Evolutionary conservation across 2,888 invertebrate species (phyloP).

Genomic region (Osmoderma eremita): DNA sequence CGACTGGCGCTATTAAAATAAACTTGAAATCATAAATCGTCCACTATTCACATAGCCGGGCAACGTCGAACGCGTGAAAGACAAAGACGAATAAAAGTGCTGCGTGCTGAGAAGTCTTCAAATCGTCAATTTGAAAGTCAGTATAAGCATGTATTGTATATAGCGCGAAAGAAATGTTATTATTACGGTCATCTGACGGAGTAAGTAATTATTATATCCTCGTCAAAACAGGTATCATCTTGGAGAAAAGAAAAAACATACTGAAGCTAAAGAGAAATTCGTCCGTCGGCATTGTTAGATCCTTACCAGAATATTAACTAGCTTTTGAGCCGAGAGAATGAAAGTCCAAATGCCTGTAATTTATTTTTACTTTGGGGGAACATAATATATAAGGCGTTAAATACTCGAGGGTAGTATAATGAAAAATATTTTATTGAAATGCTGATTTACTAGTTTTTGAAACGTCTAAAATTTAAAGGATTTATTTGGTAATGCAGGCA

Average conservation of each 20-base stretch:
- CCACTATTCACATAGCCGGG: constrained; percentile 9
- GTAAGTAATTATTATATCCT: constrained; percentile 19
- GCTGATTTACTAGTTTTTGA: no score
- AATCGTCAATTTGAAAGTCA: constrained; percentile 7
- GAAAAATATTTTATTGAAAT: no score
- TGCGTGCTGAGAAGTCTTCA: constrained; percentile 20
- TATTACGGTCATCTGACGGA: constrained; percentile 5
- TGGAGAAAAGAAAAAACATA: background rate
- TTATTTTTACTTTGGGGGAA: no score
- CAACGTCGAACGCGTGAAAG: background rate
- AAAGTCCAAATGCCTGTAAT: constrained; percentile 1
- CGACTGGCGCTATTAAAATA: constrained; percentile 11
- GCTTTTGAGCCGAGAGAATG: background rate
- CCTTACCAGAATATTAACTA: background rate
- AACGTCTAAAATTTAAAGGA: no score
- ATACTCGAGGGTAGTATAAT: no score
- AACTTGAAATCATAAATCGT: constrained; percentile 22
- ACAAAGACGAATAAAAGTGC: background rate
- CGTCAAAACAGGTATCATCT: constrained; percentile 7
- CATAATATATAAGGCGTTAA: no score
- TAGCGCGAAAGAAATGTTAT: constrained; percentile 12
- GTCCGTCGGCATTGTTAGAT: background rate
- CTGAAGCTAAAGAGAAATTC: background rate
- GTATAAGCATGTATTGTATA: constrained; percentile 7
- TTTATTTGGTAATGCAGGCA: no score